phyloP scores from a whole-genome alignment of 2,888 invertebrate genomes.

The Bombylius discolor region DNA sequence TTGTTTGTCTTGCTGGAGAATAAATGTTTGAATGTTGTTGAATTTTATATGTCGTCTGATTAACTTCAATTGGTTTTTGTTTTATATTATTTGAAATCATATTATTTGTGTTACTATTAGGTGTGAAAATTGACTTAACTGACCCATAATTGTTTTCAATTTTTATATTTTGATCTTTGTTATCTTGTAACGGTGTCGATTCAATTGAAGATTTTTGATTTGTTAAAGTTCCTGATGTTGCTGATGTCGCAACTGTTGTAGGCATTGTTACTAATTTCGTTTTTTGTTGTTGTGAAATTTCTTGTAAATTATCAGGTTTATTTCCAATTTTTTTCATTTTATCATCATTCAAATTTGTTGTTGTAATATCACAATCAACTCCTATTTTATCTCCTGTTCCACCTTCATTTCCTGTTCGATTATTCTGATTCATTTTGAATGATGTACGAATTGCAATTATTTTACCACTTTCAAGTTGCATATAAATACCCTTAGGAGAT shows the following conservation, averaged over 20 bases:
- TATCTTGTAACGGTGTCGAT: neutral
- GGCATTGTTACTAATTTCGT: neutral
- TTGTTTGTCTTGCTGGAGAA: neutral
- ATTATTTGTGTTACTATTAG: too few species aligned
- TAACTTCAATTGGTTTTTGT: neutral
- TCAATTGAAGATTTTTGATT: neutral
- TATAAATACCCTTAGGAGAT: constrained; percentile 91
- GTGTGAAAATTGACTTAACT: neutral
- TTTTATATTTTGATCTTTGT: neutral
- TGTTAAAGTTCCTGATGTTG: too few species aligned
- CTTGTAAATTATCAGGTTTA: neutral
- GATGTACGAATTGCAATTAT: constrained; percentile 70
- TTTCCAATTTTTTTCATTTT: neutral
- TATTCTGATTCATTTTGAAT: constrained; percentile 24
- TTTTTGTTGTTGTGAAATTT: neutral
- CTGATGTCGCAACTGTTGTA: neutral
- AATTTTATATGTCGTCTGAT: neutral
- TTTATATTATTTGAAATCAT: neutral
- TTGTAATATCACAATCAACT: neutral
- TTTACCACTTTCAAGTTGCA: constrained; percentile 87
- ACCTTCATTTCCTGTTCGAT: constrained; percentile 13
- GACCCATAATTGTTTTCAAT: neutral
- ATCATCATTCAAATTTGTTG: neutral
- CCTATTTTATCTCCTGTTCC: neutral
- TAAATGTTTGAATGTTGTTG: neutral